Evolutionary conservation across 1,140 invertebrate species (phyloP).

Genomic region (Procambarus clarkii): DNA sequence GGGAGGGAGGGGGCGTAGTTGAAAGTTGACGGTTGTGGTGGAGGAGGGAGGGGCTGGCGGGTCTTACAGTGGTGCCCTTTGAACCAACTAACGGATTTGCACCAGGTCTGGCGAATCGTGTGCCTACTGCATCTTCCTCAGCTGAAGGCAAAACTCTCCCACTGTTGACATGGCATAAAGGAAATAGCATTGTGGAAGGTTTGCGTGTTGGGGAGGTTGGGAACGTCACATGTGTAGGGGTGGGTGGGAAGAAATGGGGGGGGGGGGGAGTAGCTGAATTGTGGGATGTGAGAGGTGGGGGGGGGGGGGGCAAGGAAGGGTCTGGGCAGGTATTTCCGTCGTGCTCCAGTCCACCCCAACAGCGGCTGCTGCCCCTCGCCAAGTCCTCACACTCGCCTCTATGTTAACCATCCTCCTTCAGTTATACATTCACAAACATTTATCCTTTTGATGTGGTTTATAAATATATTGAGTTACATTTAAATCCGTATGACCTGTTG

Average conservation of each 20-base stretch:
- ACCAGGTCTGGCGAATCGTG: not conserved
- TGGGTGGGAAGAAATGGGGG: not conserved
- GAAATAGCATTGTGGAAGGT: not conserved
- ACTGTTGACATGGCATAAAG: too few relatives aligned
- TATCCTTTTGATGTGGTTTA: too few relatives aligned
- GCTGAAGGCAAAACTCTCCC: too few relatives aligned
- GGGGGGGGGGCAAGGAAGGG: not conserved
- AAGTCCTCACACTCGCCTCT: not conserved
- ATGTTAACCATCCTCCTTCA: not conserved
- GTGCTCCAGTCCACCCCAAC: slow-evolving; percentile 1
- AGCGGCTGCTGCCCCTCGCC: not conserved
- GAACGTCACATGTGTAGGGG: not conserved
- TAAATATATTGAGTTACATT: too few relatives aligned
- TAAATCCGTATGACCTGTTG: too few relatives aligned
- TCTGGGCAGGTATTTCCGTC: slow-evolving; percentile 1
- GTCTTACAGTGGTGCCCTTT: slow-evolving; percentile 8
- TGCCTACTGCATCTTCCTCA: not conserved
- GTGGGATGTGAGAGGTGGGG: not conserved
- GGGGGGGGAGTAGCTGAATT: too few relatives aligned
- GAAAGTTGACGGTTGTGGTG: slow-evolving; percentile 13
- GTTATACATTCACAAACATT: too few relatives aligned
- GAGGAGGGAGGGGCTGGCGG: not conserved
- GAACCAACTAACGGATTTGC: not conserved
- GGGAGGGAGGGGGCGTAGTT: not conserved
- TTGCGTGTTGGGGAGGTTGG: not conserved